These are phyloP conservation scores for Erythrocercus mccallii DNA, from an alignment of 2,113 vertebrate species.

Conservation along the genomic window DNA sequence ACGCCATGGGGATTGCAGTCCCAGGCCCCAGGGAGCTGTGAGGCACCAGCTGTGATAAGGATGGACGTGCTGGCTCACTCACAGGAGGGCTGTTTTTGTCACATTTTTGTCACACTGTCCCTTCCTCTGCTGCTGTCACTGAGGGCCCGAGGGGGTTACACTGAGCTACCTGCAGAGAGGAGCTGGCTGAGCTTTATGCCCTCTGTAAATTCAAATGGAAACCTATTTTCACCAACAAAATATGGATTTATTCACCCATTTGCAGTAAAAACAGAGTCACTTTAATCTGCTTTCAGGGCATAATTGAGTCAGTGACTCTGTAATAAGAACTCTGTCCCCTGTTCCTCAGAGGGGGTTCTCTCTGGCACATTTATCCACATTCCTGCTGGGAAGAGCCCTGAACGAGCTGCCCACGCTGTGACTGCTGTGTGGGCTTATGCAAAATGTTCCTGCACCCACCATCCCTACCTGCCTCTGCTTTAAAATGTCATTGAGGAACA, in stretches of 20 bases:
- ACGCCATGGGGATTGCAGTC: fast-evolving
- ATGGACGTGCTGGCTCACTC: background rate
- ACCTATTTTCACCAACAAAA: background rate
- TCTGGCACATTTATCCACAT: constrained; percentile 4
- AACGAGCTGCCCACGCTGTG: constrained; percentile 23
- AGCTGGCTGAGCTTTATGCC: background rate
- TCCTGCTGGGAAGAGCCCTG: constrained; percentile 39
- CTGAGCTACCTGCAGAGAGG: background rate
- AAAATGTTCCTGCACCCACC: constrained; percentile 70
- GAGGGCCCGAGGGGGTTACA: background rate
- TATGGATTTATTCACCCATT: background rate
- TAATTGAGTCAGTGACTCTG: constrained; percentile 10
- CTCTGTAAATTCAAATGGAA: background rate
- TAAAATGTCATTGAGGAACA: constrained; percentile 36
- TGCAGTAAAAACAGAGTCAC: background rate
- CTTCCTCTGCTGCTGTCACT: background rate
- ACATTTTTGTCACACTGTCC: background rate
- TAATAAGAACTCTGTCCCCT: constrained; percentile 4
- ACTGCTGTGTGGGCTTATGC: constrained; percentile 44
- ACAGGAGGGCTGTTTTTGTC: background rate
- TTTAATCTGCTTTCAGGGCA: background rate
- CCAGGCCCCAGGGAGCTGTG: background rate
- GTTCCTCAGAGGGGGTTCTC: constrained; percentile 30
- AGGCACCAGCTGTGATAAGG: background rate
- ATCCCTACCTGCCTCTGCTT: constrained; percentile 47